Evolutionary conservation across 2,797 vertebrate genomes (phyloP).

Genomic region (Oophaga sylvatica): DNA sequence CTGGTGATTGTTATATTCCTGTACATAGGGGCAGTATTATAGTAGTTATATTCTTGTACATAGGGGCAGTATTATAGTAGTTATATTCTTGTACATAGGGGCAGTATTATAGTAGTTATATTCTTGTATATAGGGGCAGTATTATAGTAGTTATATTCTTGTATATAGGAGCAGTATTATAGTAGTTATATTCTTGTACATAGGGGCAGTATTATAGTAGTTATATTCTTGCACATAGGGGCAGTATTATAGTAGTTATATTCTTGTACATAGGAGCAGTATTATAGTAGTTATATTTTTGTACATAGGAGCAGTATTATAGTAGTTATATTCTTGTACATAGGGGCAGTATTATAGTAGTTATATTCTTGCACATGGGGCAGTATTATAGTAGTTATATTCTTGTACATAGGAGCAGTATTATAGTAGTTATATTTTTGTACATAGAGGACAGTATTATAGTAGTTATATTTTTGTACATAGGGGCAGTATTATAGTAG

Average conservation of each 20-base stretch:
- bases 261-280: too few species aligned
- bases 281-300: conserved; percentile 7
- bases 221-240: neutral
- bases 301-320: neutral
- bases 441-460: neutral
- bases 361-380: neutral
- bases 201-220: conserved; percentile 13
- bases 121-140: too few species aligned
- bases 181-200: too few species aligned
- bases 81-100: neutral
- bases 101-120: neutral
- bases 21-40: neutral
- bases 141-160: conserved; percentile 9
- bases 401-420: too few species aligned
- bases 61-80: conserved; percentile 13
- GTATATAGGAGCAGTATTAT: neutral
- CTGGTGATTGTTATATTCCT: neutral
- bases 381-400: neutral
- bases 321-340: too few species aligned
- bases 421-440: conserved; percentile 9
- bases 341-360: conserved; percentile 13
- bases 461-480: conserved; percentile 3
- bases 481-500: neutral
- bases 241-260: neutral
- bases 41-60: conserved; percentile 1